These are phyloP conservation scores for Bos taurus DNA, from an alignment of 2,113 vertebrate genomes.

Conservation along the genomic window ARS-UCD2.0 NC_037332.1:71163001-71163500, in stretches of 20 bases:
- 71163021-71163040: background rate
- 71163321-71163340: background rate
- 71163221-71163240: background rate
- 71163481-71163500: fast-evolving
- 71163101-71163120: background rate
- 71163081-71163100: background rate
- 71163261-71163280: background rate
- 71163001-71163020: background rate
- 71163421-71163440: fast-evolving
- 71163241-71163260: background rate
- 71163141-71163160: background rate
- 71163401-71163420: background rate
- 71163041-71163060: background rate
- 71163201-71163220: background rate
- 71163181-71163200: background rate
- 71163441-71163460: background rate
- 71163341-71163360: background rate
- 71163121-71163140: background rate
- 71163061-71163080: background rate
- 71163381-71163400: background rate
- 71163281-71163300: background rate
- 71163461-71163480: fast-evolving
- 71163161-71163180: background rate
- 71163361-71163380: background rate
- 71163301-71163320: background rate